A percentile compares a stretch with the other conserved stretches of the same genome.
Conservation (phyloP, 2,888 invertebrate genomes). For the Dioctria linearis region DNA sequence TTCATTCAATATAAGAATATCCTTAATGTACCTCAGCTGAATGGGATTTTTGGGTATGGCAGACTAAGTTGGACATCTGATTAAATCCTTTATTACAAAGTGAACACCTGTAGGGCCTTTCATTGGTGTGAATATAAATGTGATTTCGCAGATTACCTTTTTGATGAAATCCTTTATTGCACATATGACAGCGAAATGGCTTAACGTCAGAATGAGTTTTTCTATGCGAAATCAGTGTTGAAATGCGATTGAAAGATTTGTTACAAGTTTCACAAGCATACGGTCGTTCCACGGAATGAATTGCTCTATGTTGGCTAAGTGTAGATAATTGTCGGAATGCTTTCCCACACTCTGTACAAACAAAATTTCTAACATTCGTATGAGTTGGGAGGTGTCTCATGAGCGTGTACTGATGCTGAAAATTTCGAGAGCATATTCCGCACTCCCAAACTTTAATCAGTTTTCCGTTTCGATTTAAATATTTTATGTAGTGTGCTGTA, state of each 20-base stretch:
- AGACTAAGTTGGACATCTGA: conserved; percentile 85
- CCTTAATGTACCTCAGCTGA: conserved; percentile 48
- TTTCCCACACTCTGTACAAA: conserved; percentile 82
- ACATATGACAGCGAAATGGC: conserved; percentile 81
- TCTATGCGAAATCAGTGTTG: conserved; percentile 84
- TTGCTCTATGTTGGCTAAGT: conserved; percentile 83
- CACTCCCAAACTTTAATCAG: conserved; percentile 79
- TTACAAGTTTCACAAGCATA: conserved; percentile 82
- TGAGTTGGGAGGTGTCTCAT: conserved; percentile 84
- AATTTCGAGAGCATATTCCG: conserved; percentile 81
- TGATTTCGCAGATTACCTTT: conserved; percentile 87
- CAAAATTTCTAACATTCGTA: conserved; percentile 83
- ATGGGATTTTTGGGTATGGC: conserved; percentile 74
- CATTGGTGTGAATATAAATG: conserved; percentile 84
- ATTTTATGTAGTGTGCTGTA: conserved; percentile 9
- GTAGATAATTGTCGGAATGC: conserved; percentile 83
- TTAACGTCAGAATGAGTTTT: conserved; percentile 84
- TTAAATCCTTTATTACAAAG: conserved; percentile 84
- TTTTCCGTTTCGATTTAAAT: conserved; percentile 22
- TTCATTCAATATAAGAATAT: background rate
- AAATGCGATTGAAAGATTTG: conserved; percentile 85
- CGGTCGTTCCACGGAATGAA: conserved; percentile 82
- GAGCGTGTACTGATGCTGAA: conserved; percentile 83
- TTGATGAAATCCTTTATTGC: conserved; percentile 85
- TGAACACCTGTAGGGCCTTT: conserved; percentile 83